Evolutionary conservation across 2,888 invertebrate species (phyloP), one percentile per base, ranked within the genome.

Genomic region (Sarcophaga caerulescens): DNA sequence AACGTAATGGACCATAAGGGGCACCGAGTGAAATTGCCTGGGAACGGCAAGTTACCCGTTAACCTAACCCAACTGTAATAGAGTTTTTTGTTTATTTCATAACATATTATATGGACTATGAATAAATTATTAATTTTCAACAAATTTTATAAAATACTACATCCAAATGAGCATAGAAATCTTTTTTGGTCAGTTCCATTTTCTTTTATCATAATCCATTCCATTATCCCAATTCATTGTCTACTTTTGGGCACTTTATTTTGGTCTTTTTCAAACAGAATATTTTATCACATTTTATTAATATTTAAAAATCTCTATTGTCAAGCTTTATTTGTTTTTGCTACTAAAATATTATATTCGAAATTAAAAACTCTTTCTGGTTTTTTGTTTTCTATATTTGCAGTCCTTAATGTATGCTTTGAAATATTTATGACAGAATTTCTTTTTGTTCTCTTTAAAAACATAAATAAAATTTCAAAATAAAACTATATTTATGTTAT

Each of bases 381-480:
- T 44, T 44, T 14, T 45, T 3, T 45, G 14, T 35, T 52, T 25
- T 35, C 25, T 71, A 59, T 47, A 62, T 4, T 71, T 12, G 52
- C 4, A 59, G 35, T 5, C 57, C 59, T 76, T 71, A 66, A 76
- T 76, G n/a, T 66, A 66, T 82, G 62, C 81, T 76, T 71, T 82
- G 59, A 82, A 82, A 82, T 82, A 82, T 82, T 81, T 81, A 81
- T 81, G 81, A 65, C 52, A 52, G 4, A 17, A 52, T 52, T 17
- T 11, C 0, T 14, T 12, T 17, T 4, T 52, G 52, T 47, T 17
- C 17, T 52, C 2, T 52, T 52, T 14, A 4, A 17, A 14, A 52
- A 14, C 52, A 14, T 8, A 2, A 35, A 1, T 2, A 35, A 35
- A 1, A 35, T 2, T 17, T 52, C 0, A 1, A 52, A 47, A 52